Conservation (phyloP, 2,888 invertebrate species). For the Eupithecia centaureata region DNA sequence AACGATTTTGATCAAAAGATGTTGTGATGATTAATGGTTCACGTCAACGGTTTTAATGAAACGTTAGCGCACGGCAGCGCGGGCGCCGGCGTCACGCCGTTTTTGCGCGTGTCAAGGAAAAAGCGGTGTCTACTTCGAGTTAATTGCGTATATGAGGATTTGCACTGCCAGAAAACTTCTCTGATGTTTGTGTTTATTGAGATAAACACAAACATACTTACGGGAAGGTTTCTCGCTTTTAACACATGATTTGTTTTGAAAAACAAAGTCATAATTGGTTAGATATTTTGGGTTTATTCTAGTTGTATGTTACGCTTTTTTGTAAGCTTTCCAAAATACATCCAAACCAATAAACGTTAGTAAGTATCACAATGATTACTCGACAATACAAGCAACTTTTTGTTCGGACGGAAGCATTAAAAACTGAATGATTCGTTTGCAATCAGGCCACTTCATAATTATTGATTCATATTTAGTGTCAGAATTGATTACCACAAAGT, state of each 20-base stretch:
- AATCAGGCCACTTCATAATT: not conserved
- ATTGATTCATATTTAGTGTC: not conserved
- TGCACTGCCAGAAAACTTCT: not conserved
- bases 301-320: no score
- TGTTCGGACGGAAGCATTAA: conserved; percentile 5
- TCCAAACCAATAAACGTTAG: not conserved
- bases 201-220: no score
- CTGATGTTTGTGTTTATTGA: not conserved
- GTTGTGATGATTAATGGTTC: conserved; percentile 54
- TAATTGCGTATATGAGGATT: no score
- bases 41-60: conserved; percentile 43
- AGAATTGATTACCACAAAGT: conserved; percentile 1
- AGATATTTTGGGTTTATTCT: not conserved
- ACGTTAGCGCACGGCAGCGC: conserved; percentile 27
- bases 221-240: no score
- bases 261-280: not conserved
- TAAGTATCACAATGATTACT: not conserved
- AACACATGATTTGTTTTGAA: not conserved
- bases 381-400: not conserved
- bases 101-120: conserved; percentile 31
- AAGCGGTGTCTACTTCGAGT: conserved; percentile 11
- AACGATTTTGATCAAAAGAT: conserved; percentile 44
- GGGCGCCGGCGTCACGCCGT: conserved; percentile 32
- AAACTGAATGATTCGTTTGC: conserved; percentile 12
- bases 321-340: not conserved